These are phyloP conservation scores for Antedon mediterranea DNA, from an alignment of 53 echinoderm and acorn worm species.

Conservation along the genomic window DNA sequence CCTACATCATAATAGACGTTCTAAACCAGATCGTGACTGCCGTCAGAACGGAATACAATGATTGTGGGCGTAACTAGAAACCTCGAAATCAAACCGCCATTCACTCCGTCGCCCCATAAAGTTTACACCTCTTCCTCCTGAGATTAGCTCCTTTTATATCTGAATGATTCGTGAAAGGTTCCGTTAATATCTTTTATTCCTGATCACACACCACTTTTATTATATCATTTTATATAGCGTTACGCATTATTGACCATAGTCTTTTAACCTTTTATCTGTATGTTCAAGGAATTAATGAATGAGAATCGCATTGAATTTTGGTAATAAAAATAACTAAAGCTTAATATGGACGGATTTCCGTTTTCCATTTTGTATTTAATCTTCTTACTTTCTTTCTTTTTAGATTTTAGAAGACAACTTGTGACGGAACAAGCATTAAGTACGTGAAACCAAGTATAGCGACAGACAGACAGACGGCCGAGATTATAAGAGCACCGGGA, in stretches of 20 bases:
- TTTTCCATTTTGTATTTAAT: background rate
- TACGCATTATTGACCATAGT: background rate
- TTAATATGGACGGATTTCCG: too few relatives aligned
- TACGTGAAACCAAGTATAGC: background rate
- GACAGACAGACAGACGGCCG: background rate
- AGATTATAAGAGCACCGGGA: background rate
- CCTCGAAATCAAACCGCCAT: too few relatives aligned
- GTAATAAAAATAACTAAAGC: too few relatives aligned
- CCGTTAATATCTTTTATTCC: background rate
- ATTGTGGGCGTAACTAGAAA: background rate
- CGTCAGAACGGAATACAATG: too few relatives aligned
- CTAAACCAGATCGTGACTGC: too few relatives aligned
- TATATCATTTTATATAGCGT: background rate
- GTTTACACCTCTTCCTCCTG: too few relatives aligned
- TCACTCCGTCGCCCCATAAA: too few relatives aligned
- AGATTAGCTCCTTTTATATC: too few relatives aligned
- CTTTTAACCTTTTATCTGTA: background rate
- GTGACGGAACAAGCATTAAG: background rate
- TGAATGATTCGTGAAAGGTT: background rate
- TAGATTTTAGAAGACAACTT: background rate
- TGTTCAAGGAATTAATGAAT: too few relatives aligned
- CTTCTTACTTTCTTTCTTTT: background rate
- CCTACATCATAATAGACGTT: too few relatives aligned
- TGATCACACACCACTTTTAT: background rate
- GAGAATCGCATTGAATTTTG: too few relatives aligned